Base-by-base conservation (phyloP, 2,888 invertebrate species). In the Neoascia interrupta region DNA sequence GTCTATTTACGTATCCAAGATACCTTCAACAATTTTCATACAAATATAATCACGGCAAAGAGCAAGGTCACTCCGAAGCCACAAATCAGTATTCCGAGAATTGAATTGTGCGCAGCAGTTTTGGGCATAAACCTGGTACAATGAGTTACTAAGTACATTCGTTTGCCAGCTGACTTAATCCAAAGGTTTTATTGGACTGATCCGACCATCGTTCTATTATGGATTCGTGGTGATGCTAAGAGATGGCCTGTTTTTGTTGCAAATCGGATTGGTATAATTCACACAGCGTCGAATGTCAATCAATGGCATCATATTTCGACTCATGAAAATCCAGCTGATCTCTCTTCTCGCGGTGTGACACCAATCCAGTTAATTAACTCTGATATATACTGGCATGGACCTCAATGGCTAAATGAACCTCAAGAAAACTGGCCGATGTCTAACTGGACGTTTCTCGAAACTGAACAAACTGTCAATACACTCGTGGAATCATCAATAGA, bases 101-200 rank as follows among this genome's bases (percentile, higher is more conserved):
- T 56, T 6, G 61, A 56, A 49, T 34, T 74, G 23, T 75, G 74
- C 34, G 68, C 41, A 37, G 56, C 56, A 16, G 61, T 63, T 4
- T 23, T 68, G 13, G 45, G 31, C 4, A 34, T 41, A 45, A 53
- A 45, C 6, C 34, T 74, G 1, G 47, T 54, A 2, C 16, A 37
- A 6, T 68, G 63, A 54, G 37, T 34, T 23, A 31, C 16, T 3
- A 56, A 53, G 10, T 37, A 60, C 15, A 15, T 74, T 3, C n/a
- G 3, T n/a, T 53, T 5, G 1, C 47, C 1, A 23, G 8, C n/a
- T 49, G 1, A 6, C 3, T 16, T 10, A 36, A 28, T 37, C 43
- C 60, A 45, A 26, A 26, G 5, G 21, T 54, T 15, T 68, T 63
- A 28, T 37, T 75, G 56, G 69, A 58, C 68, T n/a, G 75, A 68